Base-by-base conservation (phyloP, 2,113 vertebrate genomes). In the Phocoena sinus region DNA sequence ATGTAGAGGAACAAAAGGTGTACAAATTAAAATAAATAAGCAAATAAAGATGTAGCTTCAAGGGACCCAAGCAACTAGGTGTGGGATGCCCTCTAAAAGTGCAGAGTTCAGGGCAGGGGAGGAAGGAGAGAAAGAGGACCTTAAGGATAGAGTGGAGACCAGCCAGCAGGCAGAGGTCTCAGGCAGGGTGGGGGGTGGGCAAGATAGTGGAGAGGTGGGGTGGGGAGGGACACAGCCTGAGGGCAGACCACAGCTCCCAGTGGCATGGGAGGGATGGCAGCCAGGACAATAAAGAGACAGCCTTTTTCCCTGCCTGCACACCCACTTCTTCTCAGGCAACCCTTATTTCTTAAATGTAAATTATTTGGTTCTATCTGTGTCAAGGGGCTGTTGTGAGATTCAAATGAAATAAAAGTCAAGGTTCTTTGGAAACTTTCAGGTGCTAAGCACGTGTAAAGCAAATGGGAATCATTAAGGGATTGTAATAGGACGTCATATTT, bases 151-250 rank as follows among this genome's bases (percentile, higher is more conserved):
- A 63, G 26, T 28, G 31, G 76, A 47, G 1, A 14, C 8, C 2
- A 26, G 47, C 60, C 11, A 74, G 25, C 4, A 73, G 58, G 3
- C 25, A 25, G 15, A 25, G 4, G 47, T 44, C 56, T 38, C 85
- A 47, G 31, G n/a, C 7, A 74, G 62, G 11, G 2, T 38, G 38
- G 20, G n/a, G 12, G 4, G 13, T 47, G 71, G 28, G 33, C 21
- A n/a, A 73, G 20, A 14, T 1, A 3, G 25, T 31, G 11, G 4
- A 3, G 21, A 5, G 28, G 17, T 8, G n/a, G 3, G 0, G 1
- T 15, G 6, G 53, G 53, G 28, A 23, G 20, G 17, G 58, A 90
- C 62, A 26, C 1, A 36, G 28, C 4, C 28, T 60, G 65, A 56
- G 44, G 12, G 15, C 33, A 65, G 53, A 50, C 5, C 33, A 20